phyloP scores from a whole-genome alignment of 2,888 invertebrate species.

The Archips crataeganus region DNA sequence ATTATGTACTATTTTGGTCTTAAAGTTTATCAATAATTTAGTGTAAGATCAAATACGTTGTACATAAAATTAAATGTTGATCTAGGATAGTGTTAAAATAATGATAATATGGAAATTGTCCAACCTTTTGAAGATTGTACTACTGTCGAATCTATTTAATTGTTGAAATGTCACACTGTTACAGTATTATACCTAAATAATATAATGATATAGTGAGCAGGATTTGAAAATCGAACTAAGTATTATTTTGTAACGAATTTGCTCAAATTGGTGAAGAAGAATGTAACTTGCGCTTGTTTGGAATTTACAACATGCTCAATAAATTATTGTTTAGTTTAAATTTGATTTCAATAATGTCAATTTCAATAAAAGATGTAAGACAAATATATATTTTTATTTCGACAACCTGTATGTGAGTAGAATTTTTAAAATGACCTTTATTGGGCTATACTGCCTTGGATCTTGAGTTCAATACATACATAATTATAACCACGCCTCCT shows the following conservation, averaged over 20 bases:
- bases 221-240: not conserved
- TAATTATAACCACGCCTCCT: too few species aligned
- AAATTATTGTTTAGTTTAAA: not conserved
- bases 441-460: too few species aligned
- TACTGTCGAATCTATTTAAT: not conserved
- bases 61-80: not conserved
- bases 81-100: not conserved
- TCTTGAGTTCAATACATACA: too few species aligned
- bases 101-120: not conserved
- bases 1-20: slow-evolving; percentile 32
- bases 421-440: too few species aligned
- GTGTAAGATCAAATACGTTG: not conserved
- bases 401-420: not conserved
- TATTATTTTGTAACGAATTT: slow-evolving; percentile 5
- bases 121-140: not conserved
- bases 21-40: slow-evolving; percentile 41
- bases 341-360: slow-evolving; percentile 1
- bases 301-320: not conserved
- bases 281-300: not conserved
- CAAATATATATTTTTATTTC: not conserved
- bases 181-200: not conserved
- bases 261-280: not conserved
- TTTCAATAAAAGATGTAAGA: not conserved
- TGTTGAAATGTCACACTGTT: not conserved
- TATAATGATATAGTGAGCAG: not conserved